phyloP scores from a whole-genome alignment of 2,797 vertebrate genomes.

The Schizopygopsis pylzovi region DNA sequence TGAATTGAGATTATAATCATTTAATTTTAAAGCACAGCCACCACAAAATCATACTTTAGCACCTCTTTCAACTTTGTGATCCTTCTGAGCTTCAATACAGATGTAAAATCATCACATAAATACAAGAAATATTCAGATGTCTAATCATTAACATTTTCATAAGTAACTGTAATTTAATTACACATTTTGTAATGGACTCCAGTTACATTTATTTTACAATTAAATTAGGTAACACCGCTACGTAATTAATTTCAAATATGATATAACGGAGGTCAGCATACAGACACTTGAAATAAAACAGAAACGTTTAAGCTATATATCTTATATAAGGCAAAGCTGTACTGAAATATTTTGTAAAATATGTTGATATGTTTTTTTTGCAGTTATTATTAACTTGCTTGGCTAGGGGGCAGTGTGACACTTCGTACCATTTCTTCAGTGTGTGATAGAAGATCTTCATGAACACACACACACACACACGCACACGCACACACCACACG shows the following conservation, averaged over 20 bases:
- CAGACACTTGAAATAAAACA: background rate
- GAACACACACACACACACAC: background rate
- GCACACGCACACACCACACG: background rate
- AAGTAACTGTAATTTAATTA: background rate
- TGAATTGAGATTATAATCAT: background rate
- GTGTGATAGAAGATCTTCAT: background rate
- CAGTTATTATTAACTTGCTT: background rate
- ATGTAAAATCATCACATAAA: background rate
- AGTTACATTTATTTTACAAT: background rate
- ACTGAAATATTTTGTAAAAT: background rate
- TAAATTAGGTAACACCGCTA: background rate
- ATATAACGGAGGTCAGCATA: background rate
- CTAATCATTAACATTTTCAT: background rate
- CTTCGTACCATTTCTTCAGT: constrained; percentile 36
- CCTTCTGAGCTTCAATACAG: background rate
- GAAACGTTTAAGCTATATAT: background rate
- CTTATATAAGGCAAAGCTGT: background rate
- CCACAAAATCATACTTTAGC: background rate
- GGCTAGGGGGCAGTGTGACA: constrained; percentile 77
- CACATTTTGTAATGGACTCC: background rate
- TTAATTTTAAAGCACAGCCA: background rate
- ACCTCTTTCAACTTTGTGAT: background rate
- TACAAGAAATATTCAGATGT: background rate
- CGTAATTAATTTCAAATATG: background rate
- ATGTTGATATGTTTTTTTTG: background rate